Evolutionary conservation across 2,797 vertebrate species (phyloP).

Genomic region (Champsocephalus esox): DNA sequence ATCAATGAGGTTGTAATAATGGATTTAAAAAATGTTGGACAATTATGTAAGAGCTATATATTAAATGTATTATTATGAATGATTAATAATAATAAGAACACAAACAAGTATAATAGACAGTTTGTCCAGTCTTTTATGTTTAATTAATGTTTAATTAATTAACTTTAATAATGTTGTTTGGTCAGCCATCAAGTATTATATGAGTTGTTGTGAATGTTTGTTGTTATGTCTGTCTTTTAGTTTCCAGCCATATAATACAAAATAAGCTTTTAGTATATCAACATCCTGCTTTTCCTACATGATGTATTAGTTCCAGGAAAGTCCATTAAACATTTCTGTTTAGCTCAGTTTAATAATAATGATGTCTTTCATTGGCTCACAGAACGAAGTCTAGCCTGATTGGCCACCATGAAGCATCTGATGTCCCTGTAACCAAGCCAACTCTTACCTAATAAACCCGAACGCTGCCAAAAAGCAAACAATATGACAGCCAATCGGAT

Average conservation of each 20-base stretch:
- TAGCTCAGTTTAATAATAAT: slow-evolving; percentile 8
- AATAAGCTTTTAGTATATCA: background rate
- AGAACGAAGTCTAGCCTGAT: background rate
- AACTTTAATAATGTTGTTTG: background rate
- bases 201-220: no score
- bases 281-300: background rate
- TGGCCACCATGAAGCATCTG: slow-evolving; percentile 12
- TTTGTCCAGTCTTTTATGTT: background rate
- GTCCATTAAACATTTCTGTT: background rate
- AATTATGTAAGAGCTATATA: no score
- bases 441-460: slow-evolving; percentile 59
- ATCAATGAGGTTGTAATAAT: no score
- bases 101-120: no score
- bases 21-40: no score
- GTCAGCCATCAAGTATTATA: no score
- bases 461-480: slow-evolving; percentile 40
- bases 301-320: background rate
- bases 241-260: background rate
- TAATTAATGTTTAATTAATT: background rate
- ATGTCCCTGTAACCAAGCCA: slow-evolving; percentile 18
- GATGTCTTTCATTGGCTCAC: background rate
- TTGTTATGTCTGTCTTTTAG: background rate
- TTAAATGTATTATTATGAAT: no score
- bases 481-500: slow-evolving; percentile 43
- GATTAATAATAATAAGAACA: no score